Evolutionary conservation across 92 coral and sea anemone species (phyloP).

Genomic region (Siderastrea radians): DNA sequence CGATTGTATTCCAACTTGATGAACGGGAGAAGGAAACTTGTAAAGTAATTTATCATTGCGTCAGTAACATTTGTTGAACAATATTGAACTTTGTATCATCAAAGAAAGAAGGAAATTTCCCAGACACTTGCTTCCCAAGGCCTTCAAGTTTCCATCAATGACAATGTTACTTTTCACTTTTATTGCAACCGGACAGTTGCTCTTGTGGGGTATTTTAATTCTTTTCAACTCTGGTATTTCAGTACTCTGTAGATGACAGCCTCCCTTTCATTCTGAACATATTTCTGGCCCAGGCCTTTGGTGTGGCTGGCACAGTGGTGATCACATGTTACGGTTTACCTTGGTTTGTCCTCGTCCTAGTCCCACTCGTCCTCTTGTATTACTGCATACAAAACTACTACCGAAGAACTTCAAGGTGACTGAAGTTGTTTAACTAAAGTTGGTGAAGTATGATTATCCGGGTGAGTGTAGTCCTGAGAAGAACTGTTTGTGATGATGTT

Average conservation of each 20-base stretch:
- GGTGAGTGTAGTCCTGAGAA: no score
- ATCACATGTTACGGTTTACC: constrained; percentile 99
- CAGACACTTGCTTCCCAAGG: no score
- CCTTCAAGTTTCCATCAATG: no score
- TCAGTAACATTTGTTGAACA: no score
- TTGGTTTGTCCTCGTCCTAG: constrained; percentile 86
- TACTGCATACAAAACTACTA: constrained; percentile 97
- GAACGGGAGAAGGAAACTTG: no score
- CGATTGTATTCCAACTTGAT: no score
- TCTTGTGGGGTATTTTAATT: neutral
- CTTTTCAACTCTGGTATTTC: constrained; percentile 1
- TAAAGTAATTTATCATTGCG: no score
- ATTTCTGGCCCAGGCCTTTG: constrained; percentile 97
- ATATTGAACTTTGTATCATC: no score
- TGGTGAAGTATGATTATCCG: neutral
- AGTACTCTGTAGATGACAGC: constrained; percentile 98
- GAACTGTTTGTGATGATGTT: no score
- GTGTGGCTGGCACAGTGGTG: constrained; percentile 93
- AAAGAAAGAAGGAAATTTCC: no score
- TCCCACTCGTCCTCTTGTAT: constrained; percentile 91
- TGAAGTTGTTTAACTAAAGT: no score
- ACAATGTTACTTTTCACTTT: no score
- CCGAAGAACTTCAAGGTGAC: constrained; percentile 95
- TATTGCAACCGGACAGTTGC: neutral
- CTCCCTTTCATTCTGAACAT: constrained; percentile 97